phyloP scores from a whole-genome alignment of 2,797 vertebrate species.

The Enteromius treurensis region DNA sequence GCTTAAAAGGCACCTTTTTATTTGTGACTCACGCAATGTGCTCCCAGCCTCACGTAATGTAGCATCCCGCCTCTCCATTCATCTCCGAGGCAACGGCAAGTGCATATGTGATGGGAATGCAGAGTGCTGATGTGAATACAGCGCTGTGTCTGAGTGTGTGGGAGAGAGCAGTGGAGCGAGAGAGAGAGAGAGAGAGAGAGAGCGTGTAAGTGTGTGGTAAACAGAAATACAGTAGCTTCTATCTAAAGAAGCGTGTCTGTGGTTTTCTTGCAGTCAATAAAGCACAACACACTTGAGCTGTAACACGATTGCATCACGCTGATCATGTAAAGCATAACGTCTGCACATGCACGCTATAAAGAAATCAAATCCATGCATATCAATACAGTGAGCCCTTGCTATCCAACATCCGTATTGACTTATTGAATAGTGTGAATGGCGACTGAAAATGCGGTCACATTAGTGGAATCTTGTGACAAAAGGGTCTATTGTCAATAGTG shows the following conservation, averaged over 20 bases:
- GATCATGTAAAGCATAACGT: conserved; percentile 14
- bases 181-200: conserved; percentile 36
- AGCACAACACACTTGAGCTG: conserved; percentile 1
- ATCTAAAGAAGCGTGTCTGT: conserved; percentile 35
- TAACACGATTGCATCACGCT: conserved; percentile 25
- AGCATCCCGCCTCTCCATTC: conserved; percentile 57
- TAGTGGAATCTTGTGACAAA: neutral
- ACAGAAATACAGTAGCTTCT: conserved; percentile 52
- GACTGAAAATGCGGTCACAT: neutral
- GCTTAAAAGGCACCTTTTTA: conserved; percentile 50
- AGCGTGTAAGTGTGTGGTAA: conserved; percentile 43
- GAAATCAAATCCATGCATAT: conserved; percentile 22
- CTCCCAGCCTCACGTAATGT: conserved; percentile 47
- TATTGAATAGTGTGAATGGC: neutral
- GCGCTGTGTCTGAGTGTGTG: conserved; percentile 51
- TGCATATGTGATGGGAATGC: conserved; percentile 47
- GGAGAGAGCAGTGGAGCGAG: conserved; percentile 35
- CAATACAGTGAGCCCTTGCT: neutral
- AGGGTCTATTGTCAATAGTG: neutral
- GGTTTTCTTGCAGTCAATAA: conserved; percentile 28
- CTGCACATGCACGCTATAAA: neutral
- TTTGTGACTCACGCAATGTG: conserved; percentile 41
- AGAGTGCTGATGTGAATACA: conserved; percentile 51
- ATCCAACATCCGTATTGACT: neutral
- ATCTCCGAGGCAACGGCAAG: conserved; percentile 58